phyloP scores from a whole-genome alignment of 1,140 invertebrate species.

The Teleogryllus occipitalis region DNA sequence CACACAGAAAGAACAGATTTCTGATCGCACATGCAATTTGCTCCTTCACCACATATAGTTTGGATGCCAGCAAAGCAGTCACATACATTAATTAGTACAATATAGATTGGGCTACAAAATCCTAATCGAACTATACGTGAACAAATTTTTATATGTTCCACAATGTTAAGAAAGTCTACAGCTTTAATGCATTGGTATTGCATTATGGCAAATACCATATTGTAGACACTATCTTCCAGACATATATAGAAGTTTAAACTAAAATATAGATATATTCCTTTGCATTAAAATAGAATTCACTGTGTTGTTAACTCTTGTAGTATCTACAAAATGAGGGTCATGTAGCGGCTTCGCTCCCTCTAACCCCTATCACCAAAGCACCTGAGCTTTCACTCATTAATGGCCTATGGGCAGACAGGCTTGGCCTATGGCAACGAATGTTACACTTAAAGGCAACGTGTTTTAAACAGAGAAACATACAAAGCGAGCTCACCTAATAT shows the following conservation, averaged over 20 bases:
- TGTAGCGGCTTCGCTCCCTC: too few relatives aligned
- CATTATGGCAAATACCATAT: too few relatives aligned
- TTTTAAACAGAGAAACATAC: too few relatives aligned
- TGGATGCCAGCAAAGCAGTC: background rate
- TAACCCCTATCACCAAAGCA: too few relatives aligned
- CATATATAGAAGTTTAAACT: background rate
- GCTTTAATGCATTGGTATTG: background rate
- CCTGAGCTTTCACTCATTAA: too few relatives aligned
- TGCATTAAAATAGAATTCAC: background rate
- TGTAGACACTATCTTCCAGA: too few relatives aligned
- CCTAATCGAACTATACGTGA: background rate
- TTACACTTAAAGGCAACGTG: too few relatives aligned
- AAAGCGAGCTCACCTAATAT: too few relatives aligned
- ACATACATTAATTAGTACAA: background rate
- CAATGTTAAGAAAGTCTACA: background rate
- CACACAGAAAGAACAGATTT: background rate
- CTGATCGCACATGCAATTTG: background rate
- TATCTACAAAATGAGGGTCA: too few relatives aligned
- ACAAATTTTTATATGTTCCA: background rate
- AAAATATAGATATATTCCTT: background rate
- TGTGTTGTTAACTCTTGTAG: background rate
- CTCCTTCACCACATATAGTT: background rate
- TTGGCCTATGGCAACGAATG: too few relatives aligned
- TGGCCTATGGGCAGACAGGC: too few relatives aligned
- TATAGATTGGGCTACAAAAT: background rate